Evolutionary conservation across 2,888 invertebrate genomes (phyloP).

Genomic region (Oligia latruncula): DNA sequence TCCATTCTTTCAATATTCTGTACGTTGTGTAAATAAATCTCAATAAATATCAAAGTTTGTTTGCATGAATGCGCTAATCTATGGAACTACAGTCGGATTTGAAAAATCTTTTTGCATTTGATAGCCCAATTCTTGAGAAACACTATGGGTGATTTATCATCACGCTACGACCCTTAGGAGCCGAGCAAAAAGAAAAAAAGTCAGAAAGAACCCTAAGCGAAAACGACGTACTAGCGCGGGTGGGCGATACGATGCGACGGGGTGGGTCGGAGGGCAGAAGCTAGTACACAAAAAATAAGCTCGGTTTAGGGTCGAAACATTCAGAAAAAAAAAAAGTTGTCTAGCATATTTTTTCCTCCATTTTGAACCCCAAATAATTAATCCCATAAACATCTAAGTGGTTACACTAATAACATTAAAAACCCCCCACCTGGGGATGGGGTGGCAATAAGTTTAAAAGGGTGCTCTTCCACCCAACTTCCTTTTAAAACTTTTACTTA

Average conservation of each 20-base stretch:
- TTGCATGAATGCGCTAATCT: too few species aligned
- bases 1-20: too few species aligned
- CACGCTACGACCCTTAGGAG: too few species aligned
- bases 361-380: slow-evolving; percentile 16
- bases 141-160: too few species aligned
- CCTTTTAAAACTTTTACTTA: slow-evolving; percentile 52
- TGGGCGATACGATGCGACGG: neutral
- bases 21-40: too few species aligned
- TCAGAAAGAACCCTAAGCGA: too few species aligned
- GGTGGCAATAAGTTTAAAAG: slow-evolving; percentile 25
- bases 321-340: neutral
- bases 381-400: slow-evolving; percentile 35
- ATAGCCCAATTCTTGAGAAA: too few species aligned
- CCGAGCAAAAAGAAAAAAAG: too few species aligned
- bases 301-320: neutral
- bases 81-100: neutral
- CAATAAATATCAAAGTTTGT: too few species aligned
- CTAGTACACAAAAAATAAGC: too few species aligned
- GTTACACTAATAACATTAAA: slow-evolving; percentile 36
- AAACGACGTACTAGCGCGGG: neutral
- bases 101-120: neutral
- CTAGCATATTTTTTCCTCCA: neutral
- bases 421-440: slow-evolving; percentile 23
- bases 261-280: neutral
- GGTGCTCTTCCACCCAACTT: slow-evolving; percentile 32